phyloP scores from a whole-genome alignment of 2,888 invertebrate genomes.

The Eristalis tenax region DNA sequence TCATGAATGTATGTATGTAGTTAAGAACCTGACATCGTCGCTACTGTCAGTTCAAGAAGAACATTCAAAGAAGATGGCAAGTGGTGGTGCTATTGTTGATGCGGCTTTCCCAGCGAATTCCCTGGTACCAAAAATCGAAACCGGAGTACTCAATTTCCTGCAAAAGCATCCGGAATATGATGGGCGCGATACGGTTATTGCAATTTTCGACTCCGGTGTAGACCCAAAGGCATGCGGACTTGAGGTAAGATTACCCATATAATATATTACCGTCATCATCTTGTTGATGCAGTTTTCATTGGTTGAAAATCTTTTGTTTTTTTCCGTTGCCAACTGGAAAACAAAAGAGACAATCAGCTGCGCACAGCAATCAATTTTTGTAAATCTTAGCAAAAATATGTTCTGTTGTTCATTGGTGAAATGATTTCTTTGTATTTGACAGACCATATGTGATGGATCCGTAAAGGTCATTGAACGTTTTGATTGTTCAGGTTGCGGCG shows the following conservation, averaged over 20 bases:
- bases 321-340: conserved; percentile 28
- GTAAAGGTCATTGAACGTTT: conserved; percentile 96
- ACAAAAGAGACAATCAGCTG: conserved; percentile 49
- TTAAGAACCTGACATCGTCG: conserved; percentile 41
- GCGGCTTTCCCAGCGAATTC: conserved; percentile 91
- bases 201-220: conserved; percentile 98
- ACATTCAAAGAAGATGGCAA: conserved; percentile 73
- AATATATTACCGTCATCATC: conserved; percentile 28
- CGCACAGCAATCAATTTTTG: conserved; percentile 32
- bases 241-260: conserved; percentile 84
- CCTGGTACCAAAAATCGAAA: conserved; percentile 96
- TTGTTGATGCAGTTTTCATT: conserved; percentile 38
- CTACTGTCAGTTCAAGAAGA: conserved; percentile 66
- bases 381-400: conserved; percentile 15
- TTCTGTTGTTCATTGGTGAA: neutral
- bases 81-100: conserved; percentile 80
- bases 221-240: conserved; percentile 98
- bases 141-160: conserved; percentile 92
- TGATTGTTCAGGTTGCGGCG: conserved; percentile 98
- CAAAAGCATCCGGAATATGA: conserved; percentile 94
- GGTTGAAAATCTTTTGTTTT: conserved; percentile 48
- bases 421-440: conserved; percentile 71
- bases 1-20: neutral
- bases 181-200: conserved; percentile 95
- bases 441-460: conserved; percentile 94